These are phyloP conservation scores for Rhegmatorhina hoffmannsi DNA, from an alignment of 2,113 vertebrate genomes.

Conservation along the genomic window DNA sequence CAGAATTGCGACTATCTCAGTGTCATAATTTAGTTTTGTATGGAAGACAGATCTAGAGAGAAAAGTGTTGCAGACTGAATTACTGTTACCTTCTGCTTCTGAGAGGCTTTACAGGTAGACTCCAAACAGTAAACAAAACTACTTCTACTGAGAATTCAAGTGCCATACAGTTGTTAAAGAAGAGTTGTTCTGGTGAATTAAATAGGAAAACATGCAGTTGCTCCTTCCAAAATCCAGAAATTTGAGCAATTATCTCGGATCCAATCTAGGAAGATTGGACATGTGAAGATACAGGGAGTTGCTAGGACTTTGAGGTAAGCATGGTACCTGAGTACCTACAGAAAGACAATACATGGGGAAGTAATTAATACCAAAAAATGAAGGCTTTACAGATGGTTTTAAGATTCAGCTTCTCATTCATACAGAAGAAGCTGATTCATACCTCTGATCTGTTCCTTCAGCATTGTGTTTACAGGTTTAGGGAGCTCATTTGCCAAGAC, in stretches of 20 bases:
- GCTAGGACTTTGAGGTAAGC: not conserved
- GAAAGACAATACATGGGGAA: not conserved
- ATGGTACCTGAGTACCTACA: not conserved
- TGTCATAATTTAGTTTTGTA: not conserved
- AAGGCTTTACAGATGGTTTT: not conserved
- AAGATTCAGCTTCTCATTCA: not conserved
- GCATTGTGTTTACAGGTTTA: not conserved
- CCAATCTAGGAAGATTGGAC: not conserved
- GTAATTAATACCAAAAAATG: not conserved
- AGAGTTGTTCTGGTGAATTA: not conserved
- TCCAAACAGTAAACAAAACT: not conserved
- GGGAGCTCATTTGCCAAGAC: not conserved
- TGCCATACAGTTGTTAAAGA: not conserved
- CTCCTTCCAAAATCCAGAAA: not conserved
- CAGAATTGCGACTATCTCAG: not conserved
- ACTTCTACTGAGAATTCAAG: not conserved
- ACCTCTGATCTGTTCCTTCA: not conserved
- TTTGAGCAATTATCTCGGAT: not conserved
- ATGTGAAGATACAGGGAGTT: not conserved
- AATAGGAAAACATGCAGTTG: not conserved
- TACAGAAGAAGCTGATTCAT: not conserved
- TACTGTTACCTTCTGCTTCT: not conserved
- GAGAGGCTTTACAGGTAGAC: not conserved
- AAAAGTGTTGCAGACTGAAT: not conserved
- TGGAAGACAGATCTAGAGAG: not conserved